Percentiles rank a stretch among this genome's conserved stretches.
Evolutionary conservation across 2,888 invertebrate species (phyloP).

Genomic region (Lobophora halterata): DNA sequence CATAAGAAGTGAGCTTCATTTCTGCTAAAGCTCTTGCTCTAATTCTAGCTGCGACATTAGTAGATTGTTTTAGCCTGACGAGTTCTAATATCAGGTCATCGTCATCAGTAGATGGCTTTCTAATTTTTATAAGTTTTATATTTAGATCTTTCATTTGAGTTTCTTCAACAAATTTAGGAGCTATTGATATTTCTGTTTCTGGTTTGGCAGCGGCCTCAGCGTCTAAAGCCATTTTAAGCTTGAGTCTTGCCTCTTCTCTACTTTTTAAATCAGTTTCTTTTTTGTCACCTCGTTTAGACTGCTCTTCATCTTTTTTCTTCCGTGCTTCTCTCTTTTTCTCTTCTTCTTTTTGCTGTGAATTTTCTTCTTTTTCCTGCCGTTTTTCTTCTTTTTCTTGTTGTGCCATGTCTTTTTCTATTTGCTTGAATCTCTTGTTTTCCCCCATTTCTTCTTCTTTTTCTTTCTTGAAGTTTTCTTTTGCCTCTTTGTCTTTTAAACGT

Average conservation of each 20-base stretch:
- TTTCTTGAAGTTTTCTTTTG: constrained; percentile 15
- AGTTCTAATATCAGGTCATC: constrained; percentile 41
- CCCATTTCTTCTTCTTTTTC: constrained; percentile 22
- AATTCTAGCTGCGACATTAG: constrained; percentile 7
- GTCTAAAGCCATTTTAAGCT: constrained; percentile 26
- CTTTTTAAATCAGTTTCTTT: constrained; percentile 1
- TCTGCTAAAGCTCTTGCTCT: constrained; percentile 9
- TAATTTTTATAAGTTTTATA: constrained; percentile 37
- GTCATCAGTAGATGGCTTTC: constrained; percentile 35
- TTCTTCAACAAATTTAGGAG: not conserved
- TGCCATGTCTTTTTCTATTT: constrained; percentile 14
- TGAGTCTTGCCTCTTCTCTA: constrained; percentile 9
- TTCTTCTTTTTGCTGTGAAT: not conserved
- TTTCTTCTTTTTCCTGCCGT: constrained; percentile 4
- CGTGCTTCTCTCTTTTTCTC: not conserved
- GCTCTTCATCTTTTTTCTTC: no score
- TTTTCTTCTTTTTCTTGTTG: constrained; percentile 2
- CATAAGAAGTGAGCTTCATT: constrained; percentile 5
- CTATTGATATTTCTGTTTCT: constrained; percentile 1
- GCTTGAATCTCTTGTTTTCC: no score
- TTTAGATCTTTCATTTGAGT: constrained; percentile 25
- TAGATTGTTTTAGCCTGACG: constrained; percentile 42
- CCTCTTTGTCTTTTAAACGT: not conserved
- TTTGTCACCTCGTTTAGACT: not conserved
- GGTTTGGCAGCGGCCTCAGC: constrained; percentile 1